These are phyloP conservation scores for Capitella teleta DNA, from an alignment of 1,140 invertebrate genomes.

Conservation along the genomic window DNA sequence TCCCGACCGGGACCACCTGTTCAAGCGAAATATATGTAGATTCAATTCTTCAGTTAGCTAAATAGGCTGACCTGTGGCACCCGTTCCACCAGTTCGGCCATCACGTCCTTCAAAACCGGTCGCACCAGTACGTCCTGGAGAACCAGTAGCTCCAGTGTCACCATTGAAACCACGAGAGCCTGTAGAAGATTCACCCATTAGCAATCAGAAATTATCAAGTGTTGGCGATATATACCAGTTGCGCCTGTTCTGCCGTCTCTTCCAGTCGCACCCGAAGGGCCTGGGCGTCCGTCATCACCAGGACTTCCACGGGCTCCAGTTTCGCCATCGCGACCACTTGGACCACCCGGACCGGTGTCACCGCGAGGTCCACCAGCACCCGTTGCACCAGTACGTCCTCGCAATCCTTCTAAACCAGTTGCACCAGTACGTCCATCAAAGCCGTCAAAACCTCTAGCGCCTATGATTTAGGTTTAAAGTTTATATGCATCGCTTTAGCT, in stretches of 20 bases:
- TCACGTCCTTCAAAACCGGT: not conserved
- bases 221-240: not conserved
- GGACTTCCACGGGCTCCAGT: conserved; percentile 1
- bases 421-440: not conserved
- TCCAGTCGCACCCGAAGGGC: not conserved
- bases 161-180: not conserved
- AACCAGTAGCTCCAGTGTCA: not conserved
- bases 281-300: not conserved
- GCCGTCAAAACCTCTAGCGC: conserved; percentile 1
- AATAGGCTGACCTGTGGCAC: no score
- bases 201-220: not conserved
- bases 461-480: not conserved
- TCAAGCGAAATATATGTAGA: no score
- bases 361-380: not conserved
- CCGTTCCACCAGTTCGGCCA: no score
- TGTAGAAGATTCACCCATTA: not conserved
- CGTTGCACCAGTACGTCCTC: not conserved
- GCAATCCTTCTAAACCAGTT: not conserved
- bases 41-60: no score
- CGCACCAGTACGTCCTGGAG: not conserved
- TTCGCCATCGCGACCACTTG: not conserved
- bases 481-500: not conserved
- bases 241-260: not conserved
- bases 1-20: no score
- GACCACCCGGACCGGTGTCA: not conserved